These are phyloP conservation scores for Centruroides sculpturatus DNA, from an alignment of 1,140 invertebrate species.

Conservation along the genomic window DNA sequence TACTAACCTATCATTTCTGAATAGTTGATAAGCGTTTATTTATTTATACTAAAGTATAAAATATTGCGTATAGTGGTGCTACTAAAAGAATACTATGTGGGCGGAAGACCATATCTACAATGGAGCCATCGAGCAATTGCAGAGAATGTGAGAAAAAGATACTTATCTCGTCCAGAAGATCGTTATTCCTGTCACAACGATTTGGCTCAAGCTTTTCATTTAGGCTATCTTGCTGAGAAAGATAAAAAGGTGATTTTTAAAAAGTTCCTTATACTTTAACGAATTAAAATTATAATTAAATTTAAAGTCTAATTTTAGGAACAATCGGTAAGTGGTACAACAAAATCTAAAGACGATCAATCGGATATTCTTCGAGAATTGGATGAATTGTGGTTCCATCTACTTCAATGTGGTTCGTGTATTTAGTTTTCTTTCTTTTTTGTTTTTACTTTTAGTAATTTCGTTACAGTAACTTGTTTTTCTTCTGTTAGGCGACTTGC, in stretches of 20 bases:
- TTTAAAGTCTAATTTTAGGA: background rate
- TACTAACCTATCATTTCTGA: too few relatives aligned
- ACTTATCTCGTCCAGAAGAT: constrained; percentile 15
- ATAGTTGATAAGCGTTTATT: background rate
- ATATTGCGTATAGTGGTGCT: constrained; percentile 2
- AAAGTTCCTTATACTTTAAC: too few relatives aligned
- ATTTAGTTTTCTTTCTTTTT: background rate
- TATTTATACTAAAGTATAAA: background rate
- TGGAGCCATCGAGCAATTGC: constrained; percentile 21
- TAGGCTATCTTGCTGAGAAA: constrained; percentile 13
- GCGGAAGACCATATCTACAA: constrained; percentile 19
- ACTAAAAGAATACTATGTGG: constrained; percentile 21
- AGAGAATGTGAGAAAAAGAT: constrained; percentile 20
- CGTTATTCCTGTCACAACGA: constrained; percentile 17
- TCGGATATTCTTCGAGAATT: constrained; percentile 22
- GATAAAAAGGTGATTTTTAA: too few relatives aligned
- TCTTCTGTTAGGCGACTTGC: constrained; percentile 25
- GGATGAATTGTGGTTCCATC: constrained; percentile 30
- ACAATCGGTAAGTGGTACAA: background rate
- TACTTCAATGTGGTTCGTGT: constrained; percentile 18
- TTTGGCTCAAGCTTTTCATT: constrained; percentile 19
- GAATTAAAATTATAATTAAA: too few relatives aligned
- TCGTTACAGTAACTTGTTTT: background rate
- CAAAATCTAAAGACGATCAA: constrained; percentile 6
- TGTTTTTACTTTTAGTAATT: background rate